These are phyloP conservation scores for Procambarus clarkii DNA, from an alignment of 1,140 invertebrate species.

Conservation along the genomic window DNA sequence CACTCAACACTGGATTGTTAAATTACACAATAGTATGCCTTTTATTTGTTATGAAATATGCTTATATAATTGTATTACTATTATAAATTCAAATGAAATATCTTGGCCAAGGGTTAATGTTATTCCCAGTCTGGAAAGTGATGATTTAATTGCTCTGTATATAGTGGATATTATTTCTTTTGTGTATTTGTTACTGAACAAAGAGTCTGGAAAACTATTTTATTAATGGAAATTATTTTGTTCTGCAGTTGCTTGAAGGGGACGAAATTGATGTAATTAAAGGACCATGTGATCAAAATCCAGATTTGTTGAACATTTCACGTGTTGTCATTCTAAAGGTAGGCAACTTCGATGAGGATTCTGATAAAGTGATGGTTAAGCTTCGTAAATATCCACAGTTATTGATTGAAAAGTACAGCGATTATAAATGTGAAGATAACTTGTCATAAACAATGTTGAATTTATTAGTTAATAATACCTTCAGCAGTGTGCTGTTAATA, in stretches of 20 bases:
- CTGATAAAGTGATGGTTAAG: constrained; percentile 27
- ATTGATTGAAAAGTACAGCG: constrained; percentile 13
- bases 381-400: constrained; percentile 31
- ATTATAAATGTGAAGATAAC: not conserved
- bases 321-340: constrained; percentile 27
- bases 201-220: too few species aligned
- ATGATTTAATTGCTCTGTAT: not conserved
- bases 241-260: constrained; percentile 18
- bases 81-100: too few species aligned
- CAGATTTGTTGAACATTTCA: constrained; percentile 24
- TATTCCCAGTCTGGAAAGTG: too few species aligned
- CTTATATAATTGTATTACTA: too few species aligned
- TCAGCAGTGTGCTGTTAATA: too few species aligned
- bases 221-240: not conserved
- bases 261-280: constrained; percentile 43
- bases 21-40: too few species aligned
- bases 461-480: not conserved
- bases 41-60: too few species aligned
- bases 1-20: too few species aligned
- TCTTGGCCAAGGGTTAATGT: too few species aligned
- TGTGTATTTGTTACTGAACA: too few species aligned
- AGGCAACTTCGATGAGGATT: constrained; percentile 14
- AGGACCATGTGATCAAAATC: not conserved
- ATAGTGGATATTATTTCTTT: not conserved
- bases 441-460: not conserved